Conservation (phyloP, 2,113 vertebrate genomes). For the Gymnobelideus leadbeateri region DNA sequence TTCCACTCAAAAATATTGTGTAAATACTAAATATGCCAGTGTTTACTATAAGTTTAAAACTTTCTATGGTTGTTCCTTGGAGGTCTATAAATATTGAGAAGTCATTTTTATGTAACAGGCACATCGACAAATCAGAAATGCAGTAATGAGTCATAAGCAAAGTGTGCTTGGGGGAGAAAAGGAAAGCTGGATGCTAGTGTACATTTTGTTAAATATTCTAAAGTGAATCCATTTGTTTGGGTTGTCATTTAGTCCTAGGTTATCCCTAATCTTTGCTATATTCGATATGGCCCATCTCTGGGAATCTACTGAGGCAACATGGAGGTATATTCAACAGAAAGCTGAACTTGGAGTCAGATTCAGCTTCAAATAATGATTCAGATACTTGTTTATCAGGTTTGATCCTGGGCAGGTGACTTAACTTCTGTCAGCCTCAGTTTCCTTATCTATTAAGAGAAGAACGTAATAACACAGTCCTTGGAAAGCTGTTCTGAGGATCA, state of each 20-base stretch:
- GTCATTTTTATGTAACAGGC: neutral
- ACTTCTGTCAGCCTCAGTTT: neutral
- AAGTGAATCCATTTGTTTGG: neutral
- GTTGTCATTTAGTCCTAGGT: neutral
- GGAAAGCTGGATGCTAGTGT: neutral
- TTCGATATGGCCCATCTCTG: slow-evolving; percentile 44
- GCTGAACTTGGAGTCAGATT: neutral
- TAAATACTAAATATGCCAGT: slow-evolving; percentile 4
- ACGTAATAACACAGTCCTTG: neutral
- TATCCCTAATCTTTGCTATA: slow-evolving; percentile 25
- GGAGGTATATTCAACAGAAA: neutral
- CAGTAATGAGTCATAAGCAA: neutral
- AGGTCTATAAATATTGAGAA: neutral
- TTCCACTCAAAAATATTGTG: slow-evolving; percentile 24
- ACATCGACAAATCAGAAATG: neutral
- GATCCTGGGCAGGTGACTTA: neutral
- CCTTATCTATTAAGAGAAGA: neutral
- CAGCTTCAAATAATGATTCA: neutral
- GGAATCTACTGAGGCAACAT: neutral
- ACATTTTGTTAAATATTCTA: neutral
- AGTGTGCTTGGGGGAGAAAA: neutral
- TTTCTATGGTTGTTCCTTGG: neutral
- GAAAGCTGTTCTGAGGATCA: neutral
- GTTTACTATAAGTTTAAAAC: slow-evolving; percentile 10
- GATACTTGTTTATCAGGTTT: neutral